Base-by-base conservation (phyloP, 2,888 invertebrate genomes). In the Fragum fragum region DNA sequence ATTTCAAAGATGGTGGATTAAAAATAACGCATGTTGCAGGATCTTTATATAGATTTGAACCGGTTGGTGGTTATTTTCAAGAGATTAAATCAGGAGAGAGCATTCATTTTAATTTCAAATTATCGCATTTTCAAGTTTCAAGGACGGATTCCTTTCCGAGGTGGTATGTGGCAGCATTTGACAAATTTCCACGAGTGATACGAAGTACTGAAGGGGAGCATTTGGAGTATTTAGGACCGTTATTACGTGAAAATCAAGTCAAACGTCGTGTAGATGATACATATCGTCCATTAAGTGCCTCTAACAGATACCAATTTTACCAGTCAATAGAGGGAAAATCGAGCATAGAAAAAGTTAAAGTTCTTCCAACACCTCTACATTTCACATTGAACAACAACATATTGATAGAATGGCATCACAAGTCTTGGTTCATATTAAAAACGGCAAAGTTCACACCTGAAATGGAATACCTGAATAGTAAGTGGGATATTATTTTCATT, bases 91-190 rank as follows among this genome's bases (percentile, higher is more conserved):
- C 88, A 26, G 81, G 79, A 9, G 83, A 76, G 11, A 69, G 59
- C 11, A 32, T 84, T 3, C 61, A 28, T 7, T 85, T 90, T 68
- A 73, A 32, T 5, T 85, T 86, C 29, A 68, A 81, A 55, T 73
- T 84, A 0, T 70, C 68, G 6, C 36, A 55, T 23, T 88, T 83
- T 52, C 85, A 86, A 28, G 84, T 89, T 16, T 69, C 87, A 0
- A 80, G 84, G 18, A 89, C 90, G 0, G 90, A 90, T 73, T 81
- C 84, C 6, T 81, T 87, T 73, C 91, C 91, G 1, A 88, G 90
- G 73, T 91, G 91, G 90, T 91, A 89, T 63, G 79, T 91, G 0
- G 74, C 79, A 14, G 81, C 85, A 0, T 69, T 74, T 7, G 85
- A 81, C 9, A 66, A 85, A 5, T 73, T 82, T 36, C 83, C 90